Evolutionary conservation across 1,140 invertebrate genomes (phyloP).

Genomic region (Andrena cerasifolii): DNA sequence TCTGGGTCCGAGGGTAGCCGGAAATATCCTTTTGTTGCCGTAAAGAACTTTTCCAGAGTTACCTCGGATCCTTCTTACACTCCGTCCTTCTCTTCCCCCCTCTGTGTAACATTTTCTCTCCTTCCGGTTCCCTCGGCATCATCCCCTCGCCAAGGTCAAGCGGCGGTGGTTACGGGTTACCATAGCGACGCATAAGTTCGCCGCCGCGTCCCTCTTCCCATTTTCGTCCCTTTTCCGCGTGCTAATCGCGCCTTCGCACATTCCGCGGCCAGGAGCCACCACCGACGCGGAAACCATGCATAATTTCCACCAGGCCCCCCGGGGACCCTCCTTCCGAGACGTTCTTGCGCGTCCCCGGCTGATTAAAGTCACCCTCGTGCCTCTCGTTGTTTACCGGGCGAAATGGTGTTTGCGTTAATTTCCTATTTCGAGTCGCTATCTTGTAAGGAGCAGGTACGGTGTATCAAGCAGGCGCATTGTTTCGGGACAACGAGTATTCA

Average conservation of each 20-base stretch:
- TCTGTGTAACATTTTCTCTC: not conserved
- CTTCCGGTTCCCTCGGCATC: constrained; percentile 22
- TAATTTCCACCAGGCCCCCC: constrained; percentile 36
- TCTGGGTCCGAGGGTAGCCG: not conserved
- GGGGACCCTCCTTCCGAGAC: not conserved
- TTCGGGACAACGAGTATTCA: too few relatives aligned
- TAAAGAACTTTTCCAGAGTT: constrained; percentile 45
- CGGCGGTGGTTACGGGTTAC: constrained; percentile 69
- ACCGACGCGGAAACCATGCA: constrained; percentile 1
- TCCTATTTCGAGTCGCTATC: not conserved
- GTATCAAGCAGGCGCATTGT: too few relatives aligned
- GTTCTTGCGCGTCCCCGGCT: not conserved
- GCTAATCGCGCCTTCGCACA: constrained; percentile 47
- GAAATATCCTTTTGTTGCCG: constrained; percentile 12
- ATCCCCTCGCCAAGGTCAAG: constrained; percentile 72
- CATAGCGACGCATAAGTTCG: constrained; percentile 72
- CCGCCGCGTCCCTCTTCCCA: constrained; percentile 64
- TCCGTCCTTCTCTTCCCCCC: not conserved
- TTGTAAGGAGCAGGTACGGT: too few relatives aligned
- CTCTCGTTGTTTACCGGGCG: not conserved
- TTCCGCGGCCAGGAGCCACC: constrained; percentile 24
- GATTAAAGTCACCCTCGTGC: not conserved
- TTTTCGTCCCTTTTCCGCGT: constrained; percentile 61
- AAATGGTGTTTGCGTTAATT: constrained; percentile 5
- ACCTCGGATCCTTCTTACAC: constrained; percentile 18